phyloP scores from a whole-genome alignment of 2,888 invertebrate species.

The Leptinotarsa peninsularis region DNA sequence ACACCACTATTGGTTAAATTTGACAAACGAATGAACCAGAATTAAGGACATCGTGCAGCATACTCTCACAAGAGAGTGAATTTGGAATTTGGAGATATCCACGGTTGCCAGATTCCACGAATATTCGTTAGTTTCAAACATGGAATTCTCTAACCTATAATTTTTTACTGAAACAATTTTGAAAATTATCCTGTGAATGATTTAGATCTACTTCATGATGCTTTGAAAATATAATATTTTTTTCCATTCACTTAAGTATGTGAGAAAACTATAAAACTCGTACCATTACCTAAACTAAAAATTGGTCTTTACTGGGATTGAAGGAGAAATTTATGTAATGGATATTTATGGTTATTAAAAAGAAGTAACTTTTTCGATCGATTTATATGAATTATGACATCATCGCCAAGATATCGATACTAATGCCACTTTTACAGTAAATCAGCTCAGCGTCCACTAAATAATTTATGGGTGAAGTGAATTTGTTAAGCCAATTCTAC shows the following conservation, averaged over 20 bases:
- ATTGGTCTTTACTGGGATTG: constrained; percentile 41
- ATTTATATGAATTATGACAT: constrained; percentile 25
- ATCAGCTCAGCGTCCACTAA: constrained; percentile 32
- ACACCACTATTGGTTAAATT: no score
- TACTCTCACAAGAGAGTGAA: no score
- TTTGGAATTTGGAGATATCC: no score
- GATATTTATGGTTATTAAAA: constrained; percentile 45
- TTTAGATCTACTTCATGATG: neutral
- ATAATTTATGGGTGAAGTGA: constrained; percentile 30
- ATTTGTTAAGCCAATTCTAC: constrained; percentile 30
- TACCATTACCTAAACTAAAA: constrained; percentile 36
- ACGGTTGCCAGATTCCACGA: no score
- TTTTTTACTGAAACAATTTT: no score
- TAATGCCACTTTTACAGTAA: constrained; percentile 36
- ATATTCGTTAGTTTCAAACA: no score
- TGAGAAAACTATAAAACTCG: neutral
- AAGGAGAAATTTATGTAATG: constrained; percentile 38
- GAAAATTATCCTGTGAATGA: no score
- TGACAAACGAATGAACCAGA: no score
- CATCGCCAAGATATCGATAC: constrained; percentile 30
- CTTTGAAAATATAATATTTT: neutral
- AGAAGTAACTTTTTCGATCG: constrained; percentile 24
- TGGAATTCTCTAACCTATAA: no score
- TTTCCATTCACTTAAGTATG: no score
- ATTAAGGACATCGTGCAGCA: no score